Base-by-base conservation (phyloP, 2,797 vertebrate species). In the Oreonectes daqikongensis region DNA sequence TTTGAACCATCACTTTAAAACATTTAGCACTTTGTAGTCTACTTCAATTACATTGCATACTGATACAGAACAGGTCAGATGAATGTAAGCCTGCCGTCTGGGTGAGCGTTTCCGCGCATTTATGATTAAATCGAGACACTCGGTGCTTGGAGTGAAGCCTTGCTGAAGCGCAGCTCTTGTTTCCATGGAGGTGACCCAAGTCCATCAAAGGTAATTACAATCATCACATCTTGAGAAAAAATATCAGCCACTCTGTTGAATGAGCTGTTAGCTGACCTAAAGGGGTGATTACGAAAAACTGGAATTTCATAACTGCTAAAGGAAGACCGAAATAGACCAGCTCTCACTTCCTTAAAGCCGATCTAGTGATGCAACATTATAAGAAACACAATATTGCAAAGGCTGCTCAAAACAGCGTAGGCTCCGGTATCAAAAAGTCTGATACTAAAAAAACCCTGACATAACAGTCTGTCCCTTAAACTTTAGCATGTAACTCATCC, bases 361-460 rank as follows among this genome's bases (percentile, higher is more conserved):
- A 64, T 5, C 17, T 9, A 0, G n/a, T 61, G 10, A 57, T 30
- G 5, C 24, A 60, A 59, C 2, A 44, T 26, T 50, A 48, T 50
- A 63, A 40, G 59, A 20, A 64, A 64, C 15, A 52, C 10, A 40
- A 28, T 20, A 61, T 60, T 72, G 55, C n/a, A 15, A 30, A 44
- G 4, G 26, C 22, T 42, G 28, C 26, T 20, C 15, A 73, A 15
- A 28, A n/a, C 17, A n/a, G 50, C 30, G 12, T 5, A 1, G 10
- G 6, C 7, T 20, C 2, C 0, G 18, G 11, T 46, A 15, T 28
- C 15, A 67, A 30, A 2, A n/a, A 22, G 12, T 3, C 11, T 15
- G 46, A 72, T 44, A 38, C 28, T 26, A 38, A 57, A 57, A 12
- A 15, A 14, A 57, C 3, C n/a, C n/a, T 0, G 22, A 6, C 28